Evolutionary conservation across 2,888 invertebrate genomes (phyloP), one percentile per base, ranked within the genome.

Genomic region (Busseola fusca): DNA sequence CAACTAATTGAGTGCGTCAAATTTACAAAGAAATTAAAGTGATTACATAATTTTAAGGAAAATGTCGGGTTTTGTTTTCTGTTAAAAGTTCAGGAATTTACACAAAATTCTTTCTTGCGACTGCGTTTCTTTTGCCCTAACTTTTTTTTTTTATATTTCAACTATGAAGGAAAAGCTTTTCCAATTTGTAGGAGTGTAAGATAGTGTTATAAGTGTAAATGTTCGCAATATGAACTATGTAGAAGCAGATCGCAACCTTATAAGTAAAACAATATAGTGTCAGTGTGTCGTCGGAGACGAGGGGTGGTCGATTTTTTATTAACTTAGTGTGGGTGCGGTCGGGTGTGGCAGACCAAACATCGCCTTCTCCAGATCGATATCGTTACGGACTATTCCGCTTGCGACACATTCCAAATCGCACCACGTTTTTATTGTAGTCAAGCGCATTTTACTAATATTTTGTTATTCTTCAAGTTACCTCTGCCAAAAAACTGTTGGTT

Each of bases 261-360:
- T 82, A 80, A 82, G 80, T 81, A 74, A 76, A 76, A 80, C 69
- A 83, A 83, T 84, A 85, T 83, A 86, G 85, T 89, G 88, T 88
- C 88, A 88, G 88, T 88, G 85, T 86, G 85, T 83, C 82, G 88
- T 86, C 82, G 88, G 86, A 87, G 87, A 89, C 87, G 86, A 86
- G 83, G 85, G 88, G 91, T 92, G 93, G 92, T 94, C 93, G 94
- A 92, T 95, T 93, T 95, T 78, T 94, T 95, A 95, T 95, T 93
- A 93, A 93, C 92, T 90, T 90, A 89, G 74, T 88, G 85, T 91
- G 89, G 95, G 95, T 91, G 95, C 93, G 95, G 92, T 86, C 81
- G 91, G 95, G 95, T 89, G 95, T 85, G 95, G 92, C 94, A 89
- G 86, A 85, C 85, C 93, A 95, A 95, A 95, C 94, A 95, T 88